Evolutionary conservation across 37 sponge, comb jelly and placozoan genomes (phyloP), one percentile per base, ranked within the genome.

Genomic region (Tethya wilhelma): DNA sequence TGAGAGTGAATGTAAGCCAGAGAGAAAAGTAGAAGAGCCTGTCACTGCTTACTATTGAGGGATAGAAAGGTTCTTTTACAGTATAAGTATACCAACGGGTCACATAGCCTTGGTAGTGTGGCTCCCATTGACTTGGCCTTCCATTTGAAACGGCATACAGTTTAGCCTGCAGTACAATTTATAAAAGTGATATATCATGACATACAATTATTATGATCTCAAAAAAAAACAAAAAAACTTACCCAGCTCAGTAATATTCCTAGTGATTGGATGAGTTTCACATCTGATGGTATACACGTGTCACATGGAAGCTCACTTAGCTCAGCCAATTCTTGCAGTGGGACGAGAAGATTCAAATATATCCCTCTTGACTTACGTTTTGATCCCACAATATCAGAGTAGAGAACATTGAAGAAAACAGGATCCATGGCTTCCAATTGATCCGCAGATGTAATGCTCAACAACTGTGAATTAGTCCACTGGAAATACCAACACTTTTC

Each of bases 101-200:
- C 20, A 69, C 26, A 28, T 69, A 69, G 20, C 70, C 70, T 69
- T 69, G 70, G 42, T 69, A 23, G 2, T 69, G 17, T 25, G 2
- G 44, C 20, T 38, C 42, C 70, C 70, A 69, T 29, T 17, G 38
- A 1, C 44, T 69, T 2, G 70, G 70, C 42, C 22, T 2, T 42
- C 70, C 44, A 26, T 42, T 33, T 3, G 42, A 23, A n/a, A 30
- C 32, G 19, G 70, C 70, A 42, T 69, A 69, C 23, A 38, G 23
- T 44, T 69, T 69, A 40, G 23, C 26, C 70, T 69, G 44, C 12
- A 12, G 19, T 1, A 20, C 19, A n/a, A n/a, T n/a, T n/a, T n/a
- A n/a, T n/a, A n/a, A n/a, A n/a, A n/a, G n/a, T n/a, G n/a, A n/a
- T n/a, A n/a, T n/a, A n/a, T n/a, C n/a, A n/a, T n/a, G n/a, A n/a